Conservation (phyloP, 2,888 invertebrate species). For the Vesta saturnalis region DNA sequence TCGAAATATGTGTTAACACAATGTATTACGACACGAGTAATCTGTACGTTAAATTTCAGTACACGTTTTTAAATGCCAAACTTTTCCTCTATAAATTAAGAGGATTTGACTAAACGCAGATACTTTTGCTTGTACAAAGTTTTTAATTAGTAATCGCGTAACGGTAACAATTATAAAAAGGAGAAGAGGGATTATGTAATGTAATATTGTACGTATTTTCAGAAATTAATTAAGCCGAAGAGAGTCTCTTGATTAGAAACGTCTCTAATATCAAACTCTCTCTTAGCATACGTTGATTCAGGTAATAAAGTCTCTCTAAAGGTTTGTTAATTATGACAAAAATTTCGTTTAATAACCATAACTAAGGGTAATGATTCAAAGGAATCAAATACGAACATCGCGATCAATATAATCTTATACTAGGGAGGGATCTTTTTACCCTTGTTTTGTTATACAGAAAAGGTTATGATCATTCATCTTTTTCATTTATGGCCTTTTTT, state of each 20-base stretch:
- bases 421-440: conserved; percentile 15
- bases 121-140: neutral
- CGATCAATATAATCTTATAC: conserved; percentile 32
- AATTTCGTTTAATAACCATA: conserved; percentile 44
- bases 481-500: conserved; percentile 5
- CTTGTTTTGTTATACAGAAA: conserved; percentile 21
- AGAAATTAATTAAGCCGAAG: conserved; percentile 34
- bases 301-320: conserved; percentile 40
- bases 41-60: conserved; percentile 14
- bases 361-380: conserved; percentile 46
- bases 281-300: conserved; percentile 28
- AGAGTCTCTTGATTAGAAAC: conserved; percentile 25
- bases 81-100: conserved; percentile 22
- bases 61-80: conserved; percentile 27
- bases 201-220: conserved; percentile 26
- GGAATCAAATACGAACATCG: conserved; percentile 28
- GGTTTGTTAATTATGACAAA: conserved; percentile 45
- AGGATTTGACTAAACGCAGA: conserved; percentile 22
- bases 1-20: conserved; percentile 21
- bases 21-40: neutral
- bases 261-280: conserved; percentile 36
- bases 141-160: conserved; percentile 7
- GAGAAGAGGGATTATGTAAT: conserved; percentile 26
- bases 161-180: neutral
- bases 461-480: conserved; percentile 5